phyloP scores from a whole-genome alignment of 1,140 invertebrate genomes.

The Brachionus asplanchnoidis region DNA sequence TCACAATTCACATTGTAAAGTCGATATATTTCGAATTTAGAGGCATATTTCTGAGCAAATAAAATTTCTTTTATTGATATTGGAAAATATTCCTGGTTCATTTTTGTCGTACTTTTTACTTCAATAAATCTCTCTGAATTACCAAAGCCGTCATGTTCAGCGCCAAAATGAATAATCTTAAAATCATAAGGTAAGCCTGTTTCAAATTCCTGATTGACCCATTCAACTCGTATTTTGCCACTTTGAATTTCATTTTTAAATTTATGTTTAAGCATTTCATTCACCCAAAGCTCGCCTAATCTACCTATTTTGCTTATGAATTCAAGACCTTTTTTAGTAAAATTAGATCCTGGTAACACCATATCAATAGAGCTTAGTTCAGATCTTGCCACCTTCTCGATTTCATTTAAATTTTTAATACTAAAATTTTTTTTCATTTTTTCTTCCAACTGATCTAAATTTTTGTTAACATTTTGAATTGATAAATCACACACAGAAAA shows the following conservation, averaged over 20 bases:
- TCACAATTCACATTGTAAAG: not conserved
- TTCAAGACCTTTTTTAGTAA: not conserved
- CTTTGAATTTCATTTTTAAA: slow-evolving; percentile 6
- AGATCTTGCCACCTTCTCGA: not conserved
- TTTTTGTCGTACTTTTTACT: slow-evolving; percentile 25
- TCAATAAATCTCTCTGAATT: slow-evolving; percentile 28
- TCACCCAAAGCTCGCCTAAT: slow-evolving; percentile 9
- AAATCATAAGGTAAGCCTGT: slow-evolving; percentile 28
- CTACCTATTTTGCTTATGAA: not conserved
- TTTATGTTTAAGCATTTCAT: slow-evolving; percentile 8
- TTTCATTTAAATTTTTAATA: not conserved
- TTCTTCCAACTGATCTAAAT: not conserved
- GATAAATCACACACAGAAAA: not conserved
- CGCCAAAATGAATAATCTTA: not conserved
- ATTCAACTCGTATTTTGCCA: not conserved
- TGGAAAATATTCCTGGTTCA: not conserved
- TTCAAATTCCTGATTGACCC: slow-evolving; percentile 12
- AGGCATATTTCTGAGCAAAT: not conserved
- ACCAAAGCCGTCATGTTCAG: not conserved
- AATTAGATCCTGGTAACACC: not conserved
- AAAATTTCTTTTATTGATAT: not conserved
- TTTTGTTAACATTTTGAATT: not conserved
- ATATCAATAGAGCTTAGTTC: not conserved
- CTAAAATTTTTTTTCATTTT: slow-evolving; percentile 19
- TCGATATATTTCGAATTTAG: slow-evolving; percentile 17